These are phyloP conservation scores for Melipona beecheii DNA, from an alignment of 2,888 invertebrate genomes.

Conservation along the genomic window DNA sequence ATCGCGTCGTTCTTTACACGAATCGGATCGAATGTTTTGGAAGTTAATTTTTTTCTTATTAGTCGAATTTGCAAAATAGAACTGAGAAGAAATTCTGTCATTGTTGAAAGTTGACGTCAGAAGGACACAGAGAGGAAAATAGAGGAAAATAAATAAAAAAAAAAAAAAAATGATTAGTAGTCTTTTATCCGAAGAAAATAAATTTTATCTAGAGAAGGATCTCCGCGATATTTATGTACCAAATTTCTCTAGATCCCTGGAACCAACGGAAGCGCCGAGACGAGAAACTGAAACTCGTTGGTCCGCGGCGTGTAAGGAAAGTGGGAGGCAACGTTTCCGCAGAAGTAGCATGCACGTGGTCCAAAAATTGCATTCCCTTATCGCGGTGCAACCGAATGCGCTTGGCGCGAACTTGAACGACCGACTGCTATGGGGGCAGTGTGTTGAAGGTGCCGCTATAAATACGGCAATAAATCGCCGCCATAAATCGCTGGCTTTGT, in stretches of 20 bases:
- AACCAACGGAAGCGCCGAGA: background rate
- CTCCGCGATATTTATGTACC: background rate
- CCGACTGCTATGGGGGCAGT: conserved; percentile 12
- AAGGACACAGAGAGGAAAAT: too few species aligned
- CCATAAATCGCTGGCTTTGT: conserved; percentile 72
- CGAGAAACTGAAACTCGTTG: background rate
- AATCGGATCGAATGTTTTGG: background rate
- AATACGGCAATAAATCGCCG: conserved; percentile 71
- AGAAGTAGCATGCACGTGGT: background rate
- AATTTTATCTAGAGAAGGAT: too few species aligned
- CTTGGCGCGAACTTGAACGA: conserved; percentile 50
- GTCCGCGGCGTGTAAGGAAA: background rate
- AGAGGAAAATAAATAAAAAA: too few species aligned
- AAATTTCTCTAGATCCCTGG: too few species aligned
- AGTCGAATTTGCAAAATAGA: too few species aligned
- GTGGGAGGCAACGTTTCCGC: background rate
- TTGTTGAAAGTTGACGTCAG: too few species aligned
- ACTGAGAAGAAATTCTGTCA: too few species aligned
- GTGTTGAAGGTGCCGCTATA: conserved; percentile 56
- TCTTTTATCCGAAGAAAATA: too few species aligned
- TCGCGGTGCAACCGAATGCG: conserved; percentile 57
- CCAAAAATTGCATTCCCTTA: conserved; percentile 59
- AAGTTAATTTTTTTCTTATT: too few species aligned
- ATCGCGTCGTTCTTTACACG: background rate
- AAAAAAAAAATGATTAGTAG: too few species aligned